Conservation (phyloP, 2,113 vertebrate genomes). For the Dipodomys merriami region DNA sequence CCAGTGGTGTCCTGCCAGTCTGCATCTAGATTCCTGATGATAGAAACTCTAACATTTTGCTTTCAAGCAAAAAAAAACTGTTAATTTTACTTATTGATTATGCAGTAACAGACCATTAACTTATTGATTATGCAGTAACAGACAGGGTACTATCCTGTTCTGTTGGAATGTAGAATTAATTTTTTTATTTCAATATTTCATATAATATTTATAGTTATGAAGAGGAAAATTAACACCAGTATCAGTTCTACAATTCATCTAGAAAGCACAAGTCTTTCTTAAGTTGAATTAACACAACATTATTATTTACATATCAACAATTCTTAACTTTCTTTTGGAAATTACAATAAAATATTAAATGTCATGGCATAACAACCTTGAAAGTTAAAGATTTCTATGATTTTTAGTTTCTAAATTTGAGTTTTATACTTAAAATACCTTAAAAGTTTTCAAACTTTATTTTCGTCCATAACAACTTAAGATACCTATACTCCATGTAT, state of each 20-base stretch:
- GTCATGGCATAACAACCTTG: not conserved
- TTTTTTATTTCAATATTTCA: conserved; percentile 21
- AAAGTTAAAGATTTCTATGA: not conserved
- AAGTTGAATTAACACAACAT: not conserved
- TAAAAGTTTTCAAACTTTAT: conserved; percentile 26
- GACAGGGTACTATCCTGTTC: not conserved
- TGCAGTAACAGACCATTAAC: not conserved
- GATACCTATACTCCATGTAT: not conserved
- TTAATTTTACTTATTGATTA: not conserved
- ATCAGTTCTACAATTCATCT: not conserved
- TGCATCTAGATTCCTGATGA: not conserved
- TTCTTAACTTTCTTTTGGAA: not conserved
- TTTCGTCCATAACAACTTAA: not conserved
- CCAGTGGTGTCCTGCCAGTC: not conserved
- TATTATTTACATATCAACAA: not conserved
- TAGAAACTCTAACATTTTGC: not conserved
- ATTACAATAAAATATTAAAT: not conserved
- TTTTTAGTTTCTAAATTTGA: too few relatives aligned
- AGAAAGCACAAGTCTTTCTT: too few relatives aligned
- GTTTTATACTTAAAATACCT: too few relatives aligned
- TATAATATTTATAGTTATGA: not conserved
- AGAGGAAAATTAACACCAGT: not conserved
- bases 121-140: not conserved
- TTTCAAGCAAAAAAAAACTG: too few relatives aligned
- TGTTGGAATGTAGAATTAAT: not conserved